Base-by-base conservation (phyloP, 1,140 invertebrate species). In the Drosophila carrolli region DNA sequence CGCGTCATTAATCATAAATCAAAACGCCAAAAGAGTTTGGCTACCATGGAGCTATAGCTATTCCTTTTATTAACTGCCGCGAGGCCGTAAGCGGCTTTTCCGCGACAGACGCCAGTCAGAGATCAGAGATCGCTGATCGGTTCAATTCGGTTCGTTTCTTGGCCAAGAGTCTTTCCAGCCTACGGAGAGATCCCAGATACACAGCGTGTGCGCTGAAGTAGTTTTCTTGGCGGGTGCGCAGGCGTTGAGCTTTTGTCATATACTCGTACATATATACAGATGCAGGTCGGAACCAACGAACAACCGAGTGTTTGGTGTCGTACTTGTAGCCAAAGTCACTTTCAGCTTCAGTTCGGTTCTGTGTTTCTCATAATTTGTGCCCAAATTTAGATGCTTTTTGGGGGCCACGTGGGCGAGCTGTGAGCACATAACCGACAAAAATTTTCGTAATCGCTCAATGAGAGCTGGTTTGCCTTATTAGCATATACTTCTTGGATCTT, bases 251-350 rank as follows among this genome's bases (percentile, higher is more conserved):
- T 82, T 77, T 81, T 77, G 65, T 48, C 43, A 71, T 70, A 47
- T 66, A 38, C 40, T 16, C 5, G 5, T 44, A n/a, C n/a, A 32
- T 29, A 14, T 29, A 29, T 67, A 57, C 50, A 37, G 51, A 23
- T 80, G 58, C 66, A 48, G 50, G 38, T 63, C 60, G 59, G 59
- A 62, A 61, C 50, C 27, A 61, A 58, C 59, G 37, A 62, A 41
- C 37, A 23, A 41, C 1, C 11, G 51, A 37, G 23, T 23, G 23
- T 23, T 23, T 23, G 23, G 3, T 23, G n/a, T 43, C 65, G 83
- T 86, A 86, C 75, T 86, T 86, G 83, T 86, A 89, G 76, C 89
- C 84, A 89, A 89, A 89, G 84, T 89, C 83, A 86, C 82, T 86
- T 86, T 86, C 82, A 86, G 83, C 82, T 86, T 86, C 84, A 81